Evolutionary conservation across 1,140 invertebrate genomes (phyloP), one percentile per base, ranked within the genome.

Genomic region (Trialeurodes vaporariorum): DNA sequence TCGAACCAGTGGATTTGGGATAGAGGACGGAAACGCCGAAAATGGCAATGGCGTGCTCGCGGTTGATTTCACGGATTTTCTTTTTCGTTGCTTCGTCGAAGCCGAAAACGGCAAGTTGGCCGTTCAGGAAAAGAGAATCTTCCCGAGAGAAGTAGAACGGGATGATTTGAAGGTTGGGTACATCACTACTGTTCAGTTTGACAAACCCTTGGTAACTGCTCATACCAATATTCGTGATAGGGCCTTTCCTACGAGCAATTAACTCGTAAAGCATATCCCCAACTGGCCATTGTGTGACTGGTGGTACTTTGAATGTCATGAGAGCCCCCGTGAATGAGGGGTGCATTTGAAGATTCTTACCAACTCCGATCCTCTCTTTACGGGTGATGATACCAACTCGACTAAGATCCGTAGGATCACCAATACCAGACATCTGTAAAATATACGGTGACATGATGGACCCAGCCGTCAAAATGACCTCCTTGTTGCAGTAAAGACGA

Each of bases 271-370:
- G 5, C 25, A 66, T 21, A 0, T 67, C 22, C 0, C 25, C 1
- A 5, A 22, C 26, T 1, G 66, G 64, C 1, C n/a, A 17, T 2
- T 66, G 21, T n/a, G 61, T 64, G 17, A 59, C 65, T 0, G 17
- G n/a, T 1, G 0, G 13, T 9, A 65, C 66, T 5, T 61, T 59
- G 24, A 66, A 34, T 23, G 65, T 69, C 25, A 69, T 62, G 12
- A 69, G 27, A 0, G 66, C 24, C 11, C 68, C 68, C 2, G 64
- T 11, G 49, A 66, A 69, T 24, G 61, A n/a, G 17, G 65, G 59
- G 40, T 93, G 90, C 75, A 92, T 90, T 81, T 90, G 88, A 1
- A 91, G 76, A 75, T 91, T 92, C 65, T 85, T 83, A 1, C 90
- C 90, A 1, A 91, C 89, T 5, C 34, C 34, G 34, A 17, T 5